Base-by-base conservation (phyloP, 2,888 invertebrate species). In the Drosophila lutescens region DNA sequence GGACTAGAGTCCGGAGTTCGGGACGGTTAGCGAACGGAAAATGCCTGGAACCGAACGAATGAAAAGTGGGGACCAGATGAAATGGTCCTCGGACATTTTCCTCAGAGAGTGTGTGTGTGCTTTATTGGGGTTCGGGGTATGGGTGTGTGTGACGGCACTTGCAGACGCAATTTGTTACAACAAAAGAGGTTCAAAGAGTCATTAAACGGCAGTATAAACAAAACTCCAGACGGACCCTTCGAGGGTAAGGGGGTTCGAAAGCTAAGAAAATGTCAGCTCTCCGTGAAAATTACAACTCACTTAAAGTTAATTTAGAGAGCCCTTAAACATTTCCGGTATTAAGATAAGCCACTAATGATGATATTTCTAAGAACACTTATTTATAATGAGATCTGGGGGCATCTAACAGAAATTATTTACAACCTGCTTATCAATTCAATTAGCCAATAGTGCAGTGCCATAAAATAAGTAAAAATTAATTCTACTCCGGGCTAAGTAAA, bases 161-260 rank as follows among this genome's bases (percentile, higher is more conserved):
- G 83, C 85, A 83, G 83, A 83, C 85, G 78, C 79, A 76, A 83
- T 83, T 83, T 83, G 85, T 82, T 85, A 83, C 80, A 66, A 50
- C 53, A 72, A 58, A 78, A 82, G 84, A 80, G 71, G 77, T 49
- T 77, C 66, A 59, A 74, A 71, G 73, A 65, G 81, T 71, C 78
- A 78, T 84, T 81, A 74, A 54, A 79, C 69, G 65, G 55, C 53
- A 63, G 68, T 76, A 82, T 81, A 84, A 82, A 82, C 82, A 78
- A 82, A 81, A 67, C 74, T 69, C 82, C 85, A 84, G 80, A 81
- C 81, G 70, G 62, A 76, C 58, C 68, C 81, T 53, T 55, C 60
- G 12, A 40, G 38, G n/a, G 51, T 26, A 34, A 51, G 20, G 26
- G 23, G n/a, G 34, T 9, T 15, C 20, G 13, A 38, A 38, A 17